Percentiles rank a stretch among this genome's conserved stretches.
Evolutionary conservation across 2,113 vertebrate species (phyloP).

Genomic region (Carlito syrichta): DNA sequence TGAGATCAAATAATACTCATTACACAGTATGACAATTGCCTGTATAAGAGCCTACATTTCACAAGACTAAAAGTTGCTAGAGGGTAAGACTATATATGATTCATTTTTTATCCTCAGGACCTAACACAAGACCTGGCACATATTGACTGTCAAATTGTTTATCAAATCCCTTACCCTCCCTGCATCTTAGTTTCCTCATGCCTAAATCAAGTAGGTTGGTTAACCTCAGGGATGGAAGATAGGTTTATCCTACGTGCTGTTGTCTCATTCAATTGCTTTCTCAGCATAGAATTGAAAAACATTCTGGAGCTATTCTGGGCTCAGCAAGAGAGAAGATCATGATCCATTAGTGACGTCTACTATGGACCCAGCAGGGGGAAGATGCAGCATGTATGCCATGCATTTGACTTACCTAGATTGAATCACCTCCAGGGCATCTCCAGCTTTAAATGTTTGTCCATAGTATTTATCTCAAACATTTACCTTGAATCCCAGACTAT

Average conservation of each 20-base stretch:
- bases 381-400: background rate
- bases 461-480: background rate
- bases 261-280: background rate
- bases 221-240: background rate
- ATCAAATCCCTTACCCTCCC: background rate
- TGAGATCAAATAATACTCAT: background rate
- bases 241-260: background rate
- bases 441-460: background rate
- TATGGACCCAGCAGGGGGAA: background rate
- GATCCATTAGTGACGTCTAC: conserved; percentile 11
- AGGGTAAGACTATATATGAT: background rate
- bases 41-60: background rate
- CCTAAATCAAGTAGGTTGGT: background rate
- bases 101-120: background rate
- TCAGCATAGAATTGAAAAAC: background rate
- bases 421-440: background rate
- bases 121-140: background rate
- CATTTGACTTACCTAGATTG: background rate
- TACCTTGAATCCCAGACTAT: background rate
- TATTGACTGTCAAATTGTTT: background rate
- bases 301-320: background rate
- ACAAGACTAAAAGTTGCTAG: background rate
- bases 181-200: background rate
- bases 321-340: background rate
- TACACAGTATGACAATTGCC: background rate